Conservation (phyloP, 1,140 invertebrate species). For the Ruditapes philippinarum region DNA sequence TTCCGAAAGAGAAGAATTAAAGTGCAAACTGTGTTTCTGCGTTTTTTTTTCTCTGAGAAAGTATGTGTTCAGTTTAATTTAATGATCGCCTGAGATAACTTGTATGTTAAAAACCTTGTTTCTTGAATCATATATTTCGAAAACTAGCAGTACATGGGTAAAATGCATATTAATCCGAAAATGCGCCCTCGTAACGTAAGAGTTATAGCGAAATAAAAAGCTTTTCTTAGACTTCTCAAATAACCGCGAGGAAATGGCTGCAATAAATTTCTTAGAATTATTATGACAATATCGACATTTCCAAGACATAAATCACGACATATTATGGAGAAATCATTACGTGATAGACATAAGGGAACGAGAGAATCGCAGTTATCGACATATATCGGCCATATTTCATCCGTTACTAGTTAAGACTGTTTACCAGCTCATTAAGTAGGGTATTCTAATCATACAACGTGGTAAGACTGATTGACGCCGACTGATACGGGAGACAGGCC, state of each 20-base stretch:
- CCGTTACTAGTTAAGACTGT: slow-evolving; percentile 41
- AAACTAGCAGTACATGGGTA: too few species aligned
- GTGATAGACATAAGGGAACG: slow-evolving; percentile 24
- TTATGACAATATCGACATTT: slow-evolving; percentile 67
- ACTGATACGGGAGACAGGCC: slow-evolving; percentile 1
- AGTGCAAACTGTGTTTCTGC: too few species aligned
- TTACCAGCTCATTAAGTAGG: slow-evolving; percentile 51
- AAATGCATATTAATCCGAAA: neutral
- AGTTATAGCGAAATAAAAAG: neutral
- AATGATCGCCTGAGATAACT: too few species aligned
- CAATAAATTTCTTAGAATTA: slow-evolving; percentile 62
- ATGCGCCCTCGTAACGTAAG: neutral
- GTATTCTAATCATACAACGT: slow-evolving; percentile 19
- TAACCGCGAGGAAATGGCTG: slow-evolving; percentile 52
- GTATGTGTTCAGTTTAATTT: neutral
- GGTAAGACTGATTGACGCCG: slow-evolving; percentile 44
- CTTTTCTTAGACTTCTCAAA: slow-evolving; percentile 24
- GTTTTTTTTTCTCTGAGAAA: too few species aligned
- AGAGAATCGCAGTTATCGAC: slow-evolving; percentile 1
- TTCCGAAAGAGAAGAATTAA: too few species aligned
- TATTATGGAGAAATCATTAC: slow-evolving; percentile 51
- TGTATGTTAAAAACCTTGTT: neutral
- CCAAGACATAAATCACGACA: slow-evolving; percentile 52
- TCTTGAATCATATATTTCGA: neutral
- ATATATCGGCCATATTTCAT: slow-evolving; percentile 62